phyloP scores from a whole-genome alignment of 30 jellyfish, hydroid and myxozoan genomes.

The Turritopsis dohrnii region DNA sequence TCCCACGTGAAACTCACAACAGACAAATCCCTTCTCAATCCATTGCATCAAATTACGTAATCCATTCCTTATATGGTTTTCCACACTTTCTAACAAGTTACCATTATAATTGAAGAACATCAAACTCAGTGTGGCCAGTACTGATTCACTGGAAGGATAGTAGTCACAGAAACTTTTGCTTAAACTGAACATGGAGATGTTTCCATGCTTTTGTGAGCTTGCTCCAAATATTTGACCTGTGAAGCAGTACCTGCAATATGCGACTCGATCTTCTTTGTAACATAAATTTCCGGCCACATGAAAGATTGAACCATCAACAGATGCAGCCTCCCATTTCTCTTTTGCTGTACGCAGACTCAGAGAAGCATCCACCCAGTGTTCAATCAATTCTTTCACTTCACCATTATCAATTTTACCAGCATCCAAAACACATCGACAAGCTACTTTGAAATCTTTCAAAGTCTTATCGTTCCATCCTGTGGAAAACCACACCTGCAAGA shows the following conservation, averaged over 20 bases:
- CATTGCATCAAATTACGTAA: not conserved
- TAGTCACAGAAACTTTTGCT: not conserved
- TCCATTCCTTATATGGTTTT: not conserved
- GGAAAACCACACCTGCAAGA: conserved; percentile 15
- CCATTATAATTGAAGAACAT: not conserved
- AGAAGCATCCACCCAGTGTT: not conserved
- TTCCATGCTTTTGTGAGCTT: not conserved
- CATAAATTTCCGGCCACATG: not conserved
- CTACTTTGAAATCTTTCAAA: not conserved
- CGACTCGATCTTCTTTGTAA: not conserved
- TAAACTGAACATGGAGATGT: conserved; percentile 11
- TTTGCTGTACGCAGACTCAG: not conserved
- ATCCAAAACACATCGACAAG: not conserved
- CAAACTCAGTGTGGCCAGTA: not conserved
- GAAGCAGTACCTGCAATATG: not conserved
- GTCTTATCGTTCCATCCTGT: conserved; percentile 16
- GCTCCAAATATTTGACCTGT: conserved; percentile 8
- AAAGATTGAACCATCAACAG: not conserved
- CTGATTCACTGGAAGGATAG: not conserved
- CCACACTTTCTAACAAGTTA: not conserved
- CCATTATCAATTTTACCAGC: not conserved
- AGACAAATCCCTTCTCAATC: not conserved
- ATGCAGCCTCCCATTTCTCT: not conserved
- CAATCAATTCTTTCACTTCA: not conserved
- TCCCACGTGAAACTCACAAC: not conserved